Percentiles rank a stretch among this genome's conserved stretches.
Evolutionary conservation across 2,797 vertebrate species (phyloP).

Genomic region (Alfaro cultratus): DNA sequence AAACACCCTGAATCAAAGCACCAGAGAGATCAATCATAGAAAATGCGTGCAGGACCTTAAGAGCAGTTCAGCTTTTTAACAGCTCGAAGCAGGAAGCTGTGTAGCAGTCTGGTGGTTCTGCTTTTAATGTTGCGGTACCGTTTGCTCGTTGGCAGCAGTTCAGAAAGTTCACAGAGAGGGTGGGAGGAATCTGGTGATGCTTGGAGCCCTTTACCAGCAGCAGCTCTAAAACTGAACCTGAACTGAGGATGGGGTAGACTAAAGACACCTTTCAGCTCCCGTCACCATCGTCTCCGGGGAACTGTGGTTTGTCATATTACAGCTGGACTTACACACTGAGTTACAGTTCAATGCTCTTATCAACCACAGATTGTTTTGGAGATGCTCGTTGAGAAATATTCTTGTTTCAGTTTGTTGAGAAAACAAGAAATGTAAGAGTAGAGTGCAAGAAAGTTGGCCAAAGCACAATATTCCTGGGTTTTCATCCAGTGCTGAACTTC

Average conservation of each 20-base stretch:
- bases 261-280: neutral
- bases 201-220: neutral
- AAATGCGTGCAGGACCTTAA: neutral
- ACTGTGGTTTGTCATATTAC: neutral
- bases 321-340: neutral
- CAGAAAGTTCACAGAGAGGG: constrained; percentile 1
- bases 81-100: neutral
- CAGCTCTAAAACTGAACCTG: neutral
- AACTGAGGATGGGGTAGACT: neutral
- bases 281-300: neutral
- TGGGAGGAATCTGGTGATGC: neutral
- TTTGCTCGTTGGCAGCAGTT: neutral
- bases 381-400: neutral
- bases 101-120: neutral
- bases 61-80: neutral
- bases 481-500: neutral
- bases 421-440: neutral
- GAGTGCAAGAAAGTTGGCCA: neutral
- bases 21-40: neutral
- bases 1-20: neutral
- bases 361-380: neutral
- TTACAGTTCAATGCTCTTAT: neutral
- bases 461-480: neutral
- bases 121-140: constrained; percentile 1
- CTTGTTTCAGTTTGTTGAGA: neutral